Evolutionary conservation across 2,113 vertebrate genomes (phyloP).

Genomic region (Archocentrus centrarchus): DNA sequence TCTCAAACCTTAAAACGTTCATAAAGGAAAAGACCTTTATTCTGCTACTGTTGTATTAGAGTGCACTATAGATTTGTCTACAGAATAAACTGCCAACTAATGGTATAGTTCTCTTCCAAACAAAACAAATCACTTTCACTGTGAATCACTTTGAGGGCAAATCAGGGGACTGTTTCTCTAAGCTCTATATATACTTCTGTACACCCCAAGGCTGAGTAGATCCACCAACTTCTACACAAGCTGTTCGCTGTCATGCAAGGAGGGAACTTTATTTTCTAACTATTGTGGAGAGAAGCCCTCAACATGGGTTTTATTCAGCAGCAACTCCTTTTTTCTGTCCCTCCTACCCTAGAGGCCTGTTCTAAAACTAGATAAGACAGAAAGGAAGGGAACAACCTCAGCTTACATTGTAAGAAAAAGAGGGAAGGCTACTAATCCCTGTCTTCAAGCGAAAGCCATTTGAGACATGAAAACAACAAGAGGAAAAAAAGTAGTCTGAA

Average conservation of each 20-base stretch:
- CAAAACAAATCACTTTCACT: neutral
- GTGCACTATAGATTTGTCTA: neutral
- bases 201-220: neutral
- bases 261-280: too few species aligned
- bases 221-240: neutral
- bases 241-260: neutral
- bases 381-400: conserved; percentile 4
- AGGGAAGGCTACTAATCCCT: conserved; percentile 11
- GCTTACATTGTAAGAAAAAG: conserved; percentile 19
- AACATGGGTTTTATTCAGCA: conserved; percentile 19
- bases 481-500: neutral
- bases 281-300: neutral
- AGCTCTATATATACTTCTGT: neutral
- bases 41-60: neutral
- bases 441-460: neutral
- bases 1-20: neutral
- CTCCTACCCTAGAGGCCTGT: conserved; percentile 41
- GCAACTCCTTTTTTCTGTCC: conserved; percentile 32
- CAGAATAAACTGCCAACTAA: neutral
- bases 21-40: neutral
- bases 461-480: neutral
- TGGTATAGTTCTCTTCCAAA: neutral
- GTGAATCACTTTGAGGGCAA: neutral
- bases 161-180: neutral
- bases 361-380: conserved; percentile 48